These are phyloP conservation scores for Metridium senile DNA, from an alignment of 92 coral and sea anemone genomes.

Conservation along the genomic window DNA sequence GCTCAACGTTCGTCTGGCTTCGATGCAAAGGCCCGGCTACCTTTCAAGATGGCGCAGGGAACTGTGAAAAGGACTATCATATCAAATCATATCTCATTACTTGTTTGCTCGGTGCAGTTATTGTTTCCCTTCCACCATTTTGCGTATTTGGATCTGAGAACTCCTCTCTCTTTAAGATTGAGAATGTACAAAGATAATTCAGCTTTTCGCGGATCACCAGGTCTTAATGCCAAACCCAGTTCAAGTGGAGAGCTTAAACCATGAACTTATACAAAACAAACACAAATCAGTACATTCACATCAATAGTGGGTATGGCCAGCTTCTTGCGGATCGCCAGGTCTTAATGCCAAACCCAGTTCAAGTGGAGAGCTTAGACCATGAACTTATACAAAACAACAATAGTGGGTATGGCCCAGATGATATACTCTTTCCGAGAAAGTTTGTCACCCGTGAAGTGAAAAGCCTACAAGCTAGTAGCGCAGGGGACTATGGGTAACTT, in stretches of 20 bases:
- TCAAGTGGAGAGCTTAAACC: not conserved
- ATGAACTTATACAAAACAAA: not conserved
- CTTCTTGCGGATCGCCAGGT: not conserved
- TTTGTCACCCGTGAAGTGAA: too few species aligned
- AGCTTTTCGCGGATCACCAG: not conserved
- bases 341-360: too few species aligned
- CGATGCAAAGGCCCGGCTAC: too few species aligned
- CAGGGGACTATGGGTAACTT: too few species aligned
- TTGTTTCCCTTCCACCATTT: not conserved
- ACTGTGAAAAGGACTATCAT: not conserved
- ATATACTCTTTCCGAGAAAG: not conserved
- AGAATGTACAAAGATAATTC: not conserved
- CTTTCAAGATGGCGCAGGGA: too few species aligned
- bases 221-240: not conserved
- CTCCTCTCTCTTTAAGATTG: not conserved
- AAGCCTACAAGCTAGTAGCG: too few species aligned
- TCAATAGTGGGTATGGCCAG: not conserved
- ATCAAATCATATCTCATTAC: not conserved
- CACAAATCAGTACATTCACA: not conserved
- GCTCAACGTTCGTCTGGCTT: too few species aligned
- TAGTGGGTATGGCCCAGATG: not conserved
- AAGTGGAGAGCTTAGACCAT: not conserved
- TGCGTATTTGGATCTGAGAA: not conserved
- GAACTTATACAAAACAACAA: not conserved
- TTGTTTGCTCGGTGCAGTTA: not conserved